Conservation (phyloP, 2,113 vertebrate species). For the Vulpes ferrilata region DNA sequence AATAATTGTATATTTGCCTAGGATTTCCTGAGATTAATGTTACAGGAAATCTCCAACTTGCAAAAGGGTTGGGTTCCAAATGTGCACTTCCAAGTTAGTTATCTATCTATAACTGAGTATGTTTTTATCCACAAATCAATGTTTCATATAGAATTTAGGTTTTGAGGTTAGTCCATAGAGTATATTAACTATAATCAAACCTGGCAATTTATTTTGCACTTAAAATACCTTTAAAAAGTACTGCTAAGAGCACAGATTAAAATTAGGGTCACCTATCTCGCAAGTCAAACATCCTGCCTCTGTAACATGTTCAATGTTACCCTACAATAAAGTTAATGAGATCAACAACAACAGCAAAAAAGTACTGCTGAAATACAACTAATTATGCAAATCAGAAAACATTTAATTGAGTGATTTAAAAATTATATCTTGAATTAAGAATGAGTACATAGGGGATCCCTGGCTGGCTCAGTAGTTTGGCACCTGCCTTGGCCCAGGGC, state of each 20-base stretch:
- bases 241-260: not conserved
- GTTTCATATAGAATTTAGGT: conserved; percentile 35
- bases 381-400: not conserved
- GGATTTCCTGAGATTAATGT: conserved; percentile 57
- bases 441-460: not conserved
- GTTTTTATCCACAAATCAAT: conserved; percentile 40
- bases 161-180: conserved; percentile 36
- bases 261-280: no score
- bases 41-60: conserved; percentile 46
- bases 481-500: no score
- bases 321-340: no score
- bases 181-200: conserved; percentile 33
- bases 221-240: conserved; percentile 35
- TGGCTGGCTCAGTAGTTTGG: no score
- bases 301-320: no score
- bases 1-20: conserved; percentile 40
- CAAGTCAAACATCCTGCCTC: no score
- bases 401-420: not conserved
- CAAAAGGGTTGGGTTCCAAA: conserved; percentile 47
- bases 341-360: not conserved
- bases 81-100: not conserved
- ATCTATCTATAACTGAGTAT: not conserved
- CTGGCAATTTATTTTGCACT: conserved; percentile 40
- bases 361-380: conserved; percentile 33
- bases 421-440: conserved; percentile 31